Percentiles rank a stretch among this genome's conserved stretches.
phyloP scores from a whole-genome alignment of 1,140 invertebrate species.

The Ctenoplectra terminalis region DNA sequence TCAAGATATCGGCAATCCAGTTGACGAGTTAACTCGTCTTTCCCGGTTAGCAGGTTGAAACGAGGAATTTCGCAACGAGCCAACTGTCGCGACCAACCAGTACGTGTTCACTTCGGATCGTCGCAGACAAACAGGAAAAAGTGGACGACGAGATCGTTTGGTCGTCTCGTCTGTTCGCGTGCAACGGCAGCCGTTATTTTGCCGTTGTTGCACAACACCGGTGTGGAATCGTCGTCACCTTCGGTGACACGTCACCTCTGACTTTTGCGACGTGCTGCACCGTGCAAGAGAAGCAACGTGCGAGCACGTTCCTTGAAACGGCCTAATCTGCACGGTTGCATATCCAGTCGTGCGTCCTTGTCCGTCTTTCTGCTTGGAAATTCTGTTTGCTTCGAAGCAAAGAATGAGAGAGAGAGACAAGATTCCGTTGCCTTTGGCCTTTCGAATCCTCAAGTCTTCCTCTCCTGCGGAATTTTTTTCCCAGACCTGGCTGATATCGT shows the following conservation, averaged over 20 bases:
- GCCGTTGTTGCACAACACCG: constrained; percentile 69
- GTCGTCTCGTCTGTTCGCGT: constrained; percentile 39
- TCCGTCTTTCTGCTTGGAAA: constrained; percentile 19
- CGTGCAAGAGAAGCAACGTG: constrained; percentile 37
- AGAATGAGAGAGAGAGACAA: neutral
- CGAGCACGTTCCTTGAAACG: constrained; percentile 52
- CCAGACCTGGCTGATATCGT: constrained; percentile 10
- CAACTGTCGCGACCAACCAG: too few species aligned
- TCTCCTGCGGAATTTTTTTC: constrained; percentile 8
- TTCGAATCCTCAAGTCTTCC: constrained; percentile 25
- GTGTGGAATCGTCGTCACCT: constrained; percentile 74
- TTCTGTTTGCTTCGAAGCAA: neutral
- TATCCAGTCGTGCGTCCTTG: constrained; percentile 42
- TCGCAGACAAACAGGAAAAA: constrained; percentile 25
- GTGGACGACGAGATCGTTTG: constrained; percentile 36
- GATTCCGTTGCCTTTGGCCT: constrained; percentile 42
- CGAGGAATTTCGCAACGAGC: neutral
- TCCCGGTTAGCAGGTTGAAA: too few species aligned
- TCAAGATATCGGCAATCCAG: too few species aligned
- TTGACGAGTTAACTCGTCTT: too few species aligned
- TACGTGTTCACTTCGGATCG: neutral
- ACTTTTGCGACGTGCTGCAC: constrained; percentile 66
- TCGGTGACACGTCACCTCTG: constrained; percentile 78
- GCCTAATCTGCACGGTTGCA: constrained; percentile 61
- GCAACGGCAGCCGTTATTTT: constrained; percentile 52